A percentile compares a stretch with the other conserved stretches of the same genome.
phyloP scores from a whole-genome alignment of 2,888 invertebrate genomes.

The Cynaeus angustus region DNA sequence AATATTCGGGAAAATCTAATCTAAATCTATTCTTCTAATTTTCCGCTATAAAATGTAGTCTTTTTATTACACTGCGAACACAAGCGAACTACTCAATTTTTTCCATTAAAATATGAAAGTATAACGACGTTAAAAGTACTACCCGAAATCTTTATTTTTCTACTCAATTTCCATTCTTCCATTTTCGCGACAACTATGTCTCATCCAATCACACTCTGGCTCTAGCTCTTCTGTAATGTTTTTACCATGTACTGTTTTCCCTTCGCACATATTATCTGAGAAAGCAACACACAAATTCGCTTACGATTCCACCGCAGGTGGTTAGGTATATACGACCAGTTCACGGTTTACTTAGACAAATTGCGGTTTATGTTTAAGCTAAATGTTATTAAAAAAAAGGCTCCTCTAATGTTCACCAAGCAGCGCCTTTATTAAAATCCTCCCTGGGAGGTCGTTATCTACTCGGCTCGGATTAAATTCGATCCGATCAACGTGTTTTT shows the following conservation, averaged over 20 bases:
- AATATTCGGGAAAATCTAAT: too few relatives aligned
- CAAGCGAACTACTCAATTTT: too few relatives aligned
- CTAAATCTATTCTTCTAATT: too few relatives aligned
- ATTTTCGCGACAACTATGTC: not conserved
- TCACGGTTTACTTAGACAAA: slow-evolving; percentile 20
- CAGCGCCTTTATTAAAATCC: slow-evolving; percentile 17
- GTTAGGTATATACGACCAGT: slow-evolving; percentile 9
- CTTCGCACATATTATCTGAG: slow-evolving; percentile 24
- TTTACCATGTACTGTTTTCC: slow-evolving; percentile 27
- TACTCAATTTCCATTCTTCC: not conserved
- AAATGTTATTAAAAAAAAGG: slow-evolving; percentile 16
- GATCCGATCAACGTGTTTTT: slow-evolving; percentile 15
- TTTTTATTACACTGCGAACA: too few relatives aligned
- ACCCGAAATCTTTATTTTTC: not conserved
- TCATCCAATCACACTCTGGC: not conserved
- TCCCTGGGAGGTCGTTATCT: slow-evolving; percentile 13
- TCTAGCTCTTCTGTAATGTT: slow-evolving; percentile 17
- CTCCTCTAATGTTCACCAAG: slow-evolving; percentile 11
- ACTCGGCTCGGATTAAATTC: slow-evolving; percentile 12
- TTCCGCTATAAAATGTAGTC: too few relatives aligned
- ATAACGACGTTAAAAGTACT: too few relatives aligned
- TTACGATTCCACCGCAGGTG: slow-evolving; percentile 24
- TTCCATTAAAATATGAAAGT: too few relatives aligned
- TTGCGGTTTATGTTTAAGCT: slow-evolving; percentile 15
- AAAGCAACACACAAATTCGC: slow-evolving; percentile 32